Conservation (phyloP, 2,113 vertebrate genomes). For the Siniperca knerii region DNA sequence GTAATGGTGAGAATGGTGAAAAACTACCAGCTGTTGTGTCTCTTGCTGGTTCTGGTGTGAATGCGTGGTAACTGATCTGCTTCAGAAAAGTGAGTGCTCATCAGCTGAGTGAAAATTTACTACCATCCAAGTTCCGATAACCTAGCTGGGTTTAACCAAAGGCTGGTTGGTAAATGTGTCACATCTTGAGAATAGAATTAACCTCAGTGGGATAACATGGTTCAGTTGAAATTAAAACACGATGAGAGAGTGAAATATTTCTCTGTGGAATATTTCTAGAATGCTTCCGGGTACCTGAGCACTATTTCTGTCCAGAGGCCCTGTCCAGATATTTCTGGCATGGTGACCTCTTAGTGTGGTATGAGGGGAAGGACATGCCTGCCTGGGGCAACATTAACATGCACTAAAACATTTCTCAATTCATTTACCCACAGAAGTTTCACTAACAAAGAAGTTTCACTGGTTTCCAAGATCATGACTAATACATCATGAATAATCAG, state of each 20-base stretch:
- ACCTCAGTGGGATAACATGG: neutral
- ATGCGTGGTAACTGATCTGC: neutral
- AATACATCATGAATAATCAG: neutral
- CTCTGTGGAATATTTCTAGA: slow-evolving; percentile 17
- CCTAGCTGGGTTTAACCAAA: neutral
- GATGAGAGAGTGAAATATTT: neutral
- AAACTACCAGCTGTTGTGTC: neutral
- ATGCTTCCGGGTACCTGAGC: neutral
- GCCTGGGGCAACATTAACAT: neutral
- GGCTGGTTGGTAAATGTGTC: neutral
- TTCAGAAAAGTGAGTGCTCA: neutral
- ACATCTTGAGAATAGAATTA: neutral
- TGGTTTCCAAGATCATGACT: neutral
- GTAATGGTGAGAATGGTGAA: neutral
- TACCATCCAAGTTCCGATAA: too few species aligned
- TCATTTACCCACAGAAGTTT: neutral
- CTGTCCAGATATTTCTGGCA: slow-evolving; percentile 24
- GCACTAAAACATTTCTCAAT: neutral
- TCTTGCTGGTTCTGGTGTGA: neutral
- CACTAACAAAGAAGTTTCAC: neutral
- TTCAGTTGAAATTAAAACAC: neutral
- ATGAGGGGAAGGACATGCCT: neutral
- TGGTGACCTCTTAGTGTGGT: neutral
- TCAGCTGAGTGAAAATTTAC: neutral
- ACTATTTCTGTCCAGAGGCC: slow-evolving; percentile 23